phyloP scores from a whole-genome alignment of 2,113 vertebrate species.

The Ancistrus triradiatus region DNA sequence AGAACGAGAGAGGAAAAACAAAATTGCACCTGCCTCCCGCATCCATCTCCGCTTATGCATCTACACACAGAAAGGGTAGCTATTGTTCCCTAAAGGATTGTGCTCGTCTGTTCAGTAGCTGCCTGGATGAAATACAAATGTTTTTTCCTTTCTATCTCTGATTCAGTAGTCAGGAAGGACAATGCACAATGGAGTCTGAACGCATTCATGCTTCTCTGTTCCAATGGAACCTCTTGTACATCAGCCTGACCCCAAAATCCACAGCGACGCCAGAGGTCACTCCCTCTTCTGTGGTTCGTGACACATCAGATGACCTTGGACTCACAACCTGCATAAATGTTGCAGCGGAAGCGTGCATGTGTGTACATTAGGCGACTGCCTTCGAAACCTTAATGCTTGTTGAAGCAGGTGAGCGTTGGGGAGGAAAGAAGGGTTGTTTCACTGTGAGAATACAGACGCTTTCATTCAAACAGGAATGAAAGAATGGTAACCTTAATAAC shows the following conservation, averaged over 20 bases:
- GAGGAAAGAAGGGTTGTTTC: neutral
- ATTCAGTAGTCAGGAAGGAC: slow-evolving; percentile 50
- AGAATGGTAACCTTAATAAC: neutral
- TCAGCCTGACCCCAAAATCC: slow-evolving; percentile 25
- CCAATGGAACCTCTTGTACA: slow-evolving; percentile 39
- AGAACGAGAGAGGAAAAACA: slow-evolving; percentile 50
- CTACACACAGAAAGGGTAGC: neutral
- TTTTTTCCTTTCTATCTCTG: slow-evolving; percentile 45
- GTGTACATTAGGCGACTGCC: slow-evolving; percentile 39
- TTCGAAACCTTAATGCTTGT: slow-evolving; percentile 52
- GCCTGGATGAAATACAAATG: slow-evolving; percentile 52
- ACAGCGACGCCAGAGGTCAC: slow-evolving; percentile 20
- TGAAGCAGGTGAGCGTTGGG: slow-evolving; percentile 39
- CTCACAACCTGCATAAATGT: slow-evolving; percentile 53
- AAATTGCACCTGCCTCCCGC: slow-evolving; percentile 48
- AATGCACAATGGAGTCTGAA: neutral
- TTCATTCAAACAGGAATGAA: slow-evolving; percentile 26
- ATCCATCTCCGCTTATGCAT: slow-evolving; percentile 43
- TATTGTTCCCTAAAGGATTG: slow-evolving; percentile 57
- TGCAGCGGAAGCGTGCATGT: slow-evolving; percentile 40
- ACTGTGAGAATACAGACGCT: slow-evolving; percentile 8
- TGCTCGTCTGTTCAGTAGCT: slow-evolving; percentile 53
- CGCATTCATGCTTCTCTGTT: slow-evolving; percentile 51
- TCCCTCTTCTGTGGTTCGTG: slow-evolving; percentile 11
- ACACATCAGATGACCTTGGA: slow-evolving; percentile 35